A percentile compares a stretch with the other conserved stretches of the same genome.
These are phyloP conservation scores for Aphelocoma coerulescens DNA, from an alignment of 2,113 vertebrate genomes.

Conservation along the genomic window DNA sequence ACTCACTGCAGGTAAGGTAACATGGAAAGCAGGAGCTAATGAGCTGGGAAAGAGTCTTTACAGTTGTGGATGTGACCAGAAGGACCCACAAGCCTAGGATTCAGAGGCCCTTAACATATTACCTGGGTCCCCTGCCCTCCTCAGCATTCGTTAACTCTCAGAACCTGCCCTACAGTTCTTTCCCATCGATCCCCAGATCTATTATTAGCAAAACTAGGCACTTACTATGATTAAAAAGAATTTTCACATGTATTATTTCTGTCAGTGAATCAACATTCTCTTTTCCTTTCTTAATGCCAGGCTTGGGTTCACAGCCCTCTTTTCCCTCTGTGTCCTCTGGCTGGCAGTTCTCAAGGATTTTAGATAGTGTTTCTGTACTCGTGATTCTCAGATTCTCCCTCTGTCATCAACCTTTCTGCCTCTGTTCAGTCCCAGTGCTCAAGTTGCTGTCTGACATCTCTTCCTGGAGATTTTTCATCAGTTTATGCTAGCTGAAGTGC, in stretches of 20 bases:
- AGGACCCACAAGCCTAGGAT: not conserved
- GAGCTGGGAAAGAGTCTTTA: not conserved
- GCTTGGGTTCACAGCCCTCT: not conserved
- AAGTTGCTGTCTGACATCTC: not conserved
- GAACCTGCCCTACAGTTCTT: not conserved
- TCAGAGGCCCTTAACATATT: not conserved
- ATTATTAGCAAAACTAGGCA: not conserved
- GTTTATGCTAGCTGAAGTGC: not conserved
- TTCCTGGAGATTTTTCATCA: not conserved
- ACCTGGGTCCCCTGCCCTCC: not conserved
- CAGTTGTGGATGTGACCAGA: not conserved
- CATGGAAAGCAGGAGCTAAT: not conserved
- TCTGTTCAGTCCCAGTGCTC: not conserved
- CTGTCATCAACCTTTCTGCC: not conserved
- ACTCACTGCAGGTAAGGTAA: not conserved
- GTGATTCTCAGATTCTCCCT: not conserved
- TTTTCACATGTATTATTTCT: not conserved
- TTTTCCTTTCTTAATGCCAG: not conserved
- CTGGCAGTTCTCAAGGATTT: not conserved
- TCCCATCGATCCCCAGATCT: not conserved
- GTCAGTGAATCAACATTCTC: not conserved
- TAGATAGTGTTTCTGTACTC: not conserved
- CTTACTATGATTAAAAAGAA: not conserved
- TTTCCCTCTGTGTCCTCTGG: not conserved
- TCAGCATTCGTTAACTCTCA: fast-evolving